Base-by-base conservation (phyloP, 2,113 vertebrate genomes). In the Cololabis saira region DNA sequence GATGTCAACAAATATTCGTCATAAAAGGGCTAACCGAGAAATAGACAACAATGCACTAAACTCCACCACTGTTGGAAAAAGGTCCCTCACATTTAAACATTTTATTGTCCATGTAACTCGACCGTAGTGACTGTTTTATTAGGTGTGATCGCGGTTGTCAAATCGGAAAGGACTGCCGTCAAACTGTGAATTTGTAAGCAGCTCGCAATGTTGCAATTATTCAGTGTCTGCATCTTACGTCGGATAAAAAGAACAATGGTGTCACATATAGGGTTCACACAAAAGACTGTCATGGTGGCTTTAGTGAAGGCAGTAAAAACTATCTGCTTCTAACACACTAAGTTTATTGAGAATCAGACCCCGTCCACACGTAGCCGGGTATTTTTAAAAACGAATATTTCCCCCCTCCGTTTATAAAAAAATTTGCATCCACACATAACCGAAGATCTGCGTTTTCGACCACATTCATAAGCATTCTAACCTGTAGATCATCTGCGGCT, bases 291-390 rank as follows among this genome's bases (percentile, higher is more conserved):
- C 53, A 77, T 63, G 48, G 48, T 27, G 27, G 47, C 5, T 77
- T 73, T 76, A 58, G 61, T 59, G 68, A 63, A 17, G 43, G 59
- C 68, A 72, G 67, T 86, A 82, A 83, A 83, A 61, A 42, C 19
- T 18, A 51, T 68, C 74, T 76, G 69, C 65, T 67, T 81, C 70
- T 79, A 74, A 87, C 74, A 70, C 83, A 66, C 78, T 75, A 79
- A 50, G 57, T 75, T 79, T 58, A 84, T 78, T 86, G 80, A 68
- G 45, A 75, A 72, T 67, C n/a, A n/a, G n/a, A n/a, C n/a, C n/a
- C n/a, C n/a, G n/a, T n/a, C n/a, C n/a, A n/a, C n/a, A n/a, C n/a
- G n/a, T n/a, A n/a, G n/a, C n/a, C n/a, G n/a, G n/a, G n/a, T n/a
- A n/a, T n/a, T n/a, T n/a, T n/a, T n/a, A n/a, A n/a, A n/a, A n/a